Base-by-base conservation (phyloP, 2,113 vertebrate species). In the Recurvirostra avosetta region DNA sequence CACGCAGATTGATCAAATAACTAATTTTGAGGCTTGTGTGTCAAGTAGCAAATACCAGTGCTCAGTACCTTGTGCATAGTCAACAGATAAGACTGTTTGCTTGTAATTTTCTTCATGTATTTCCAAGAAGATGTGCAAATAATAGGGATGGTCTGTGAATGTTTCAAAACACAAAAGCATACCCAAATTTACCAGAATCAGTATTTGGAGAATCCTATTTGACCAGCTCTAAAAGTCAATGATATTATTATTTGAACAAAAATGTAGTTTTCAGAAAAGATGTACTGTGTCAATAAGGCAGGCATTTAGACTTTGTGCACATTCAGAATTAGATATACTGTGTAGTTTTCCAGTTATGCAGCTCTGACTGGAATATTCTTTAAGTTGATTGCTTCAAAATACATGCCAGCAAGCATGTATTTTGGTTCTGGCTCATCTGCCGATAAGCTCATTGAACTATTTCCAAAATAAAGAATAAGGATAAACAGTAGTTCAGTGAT, bases 371-470 rank as follows among this genome's bases (percentile, higher is more conserved):
- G 12, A 86, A 38, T 76, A 30, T 34, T 85, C 5, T 52, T 73
- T 10, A 52, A 81, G 71, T 58, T 77, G 12, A 50, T 40, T 80
- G 16, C 13, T 82, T 75, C 34, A 62, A 58, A 83, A 65, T 32
- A 26, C 10, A 18, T 20, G 34, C 55, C 73, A 95, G 32, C 12
- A 80, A 87, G 38, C 1, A 9, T 62, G 17, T 22, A 43, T 78
- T 89, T 94, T 93, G 26, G 36, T 88, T 91, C 75, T 90, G 76
- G 40, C 56, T 93, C 90, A 91, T 94, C 88, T 86, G 38, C 87
- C 3, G 5, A 25, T 49, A 66, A 71, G 18, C 19, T 81, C 43
- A 75, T 66, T 82, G 95, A 90, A 63, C n/a, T 63, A 5, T 56
- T 91, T 93, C 80, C 86, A 96, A 61, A 82, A 73, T 29, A 92